Evolutionary conservation across 2,888 invertebrate genomes (phyloP).

Genomic region (Nipponacmea schrenckii): DNA sequence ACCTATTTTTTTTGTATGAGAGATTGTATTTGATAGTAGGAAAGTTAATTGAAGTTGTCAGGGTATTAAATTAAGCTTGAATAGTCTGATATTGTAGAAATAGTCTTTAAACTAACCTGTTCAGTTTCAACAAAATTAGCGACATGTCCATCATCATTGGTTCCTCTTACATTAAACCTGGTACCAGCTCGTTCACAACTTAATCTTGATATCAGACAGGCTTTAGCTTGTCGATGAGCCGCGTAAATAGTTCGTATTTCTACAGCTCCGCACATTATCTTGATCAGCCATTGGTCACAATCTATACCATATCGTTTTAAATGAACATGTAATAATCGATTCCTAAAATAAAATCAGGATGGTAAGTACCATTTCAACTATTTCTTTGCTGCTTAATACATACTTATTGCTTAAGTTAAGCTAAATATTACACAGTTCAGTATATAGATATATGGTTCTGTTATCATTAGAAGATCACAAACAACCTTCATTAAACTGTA

Average conservation of each 20-base stretch:
- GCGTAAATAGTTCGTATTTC: constrained; percentile 98
- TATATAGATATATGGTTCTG: too few relatives aligned
- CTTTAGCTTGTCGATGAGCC: constrained; percentile 88
- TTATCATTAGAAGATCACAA: too few relatives aligned
- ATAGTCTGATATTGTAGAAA: too few relatives aligned
- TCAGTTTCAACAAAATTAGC: constrained; percentile 99
- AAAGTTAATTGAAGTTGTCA: too few relatives aligned
- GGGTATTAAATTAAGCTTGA: too few relatives aligned
- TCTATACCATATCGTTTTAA: constrained; percentile 91
- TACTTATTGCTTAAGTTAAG: too few relatives aligned
- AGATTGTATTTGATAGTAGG: too few relatives aligned
- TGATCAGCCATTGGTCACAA: constrained; percentile 89
- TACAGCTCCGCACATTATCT: constrained; percentile 96
- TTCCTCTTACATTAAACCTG: constrained; percentile 96
- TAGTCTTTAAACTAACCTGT: constrained; percentile 82
- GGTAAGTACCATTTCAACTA: not conserved
- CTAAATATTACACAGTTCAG: too few relatives aligned
- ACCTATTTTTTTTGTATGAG: too few relatives aligned
- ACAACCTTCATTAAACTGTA: too few relatives aligned
- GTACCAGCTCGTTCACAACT: constrained; percentile 99
- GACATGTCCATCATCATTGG: constrained; percentile 98
- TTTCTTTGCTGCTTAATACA: too few relatives aligned
- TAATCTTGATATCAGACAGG: constrained; percentile 93
- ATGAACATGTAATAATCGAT: constrained; percentile 93
- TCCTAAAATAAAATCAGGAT: constrained; percentile 72